Evolutionary conservation across 2,797 vertebrate species (phyloP), one percentile per base, ranked within the genome.

Genomic region (Otolemur crassicaudatus): DNA sequence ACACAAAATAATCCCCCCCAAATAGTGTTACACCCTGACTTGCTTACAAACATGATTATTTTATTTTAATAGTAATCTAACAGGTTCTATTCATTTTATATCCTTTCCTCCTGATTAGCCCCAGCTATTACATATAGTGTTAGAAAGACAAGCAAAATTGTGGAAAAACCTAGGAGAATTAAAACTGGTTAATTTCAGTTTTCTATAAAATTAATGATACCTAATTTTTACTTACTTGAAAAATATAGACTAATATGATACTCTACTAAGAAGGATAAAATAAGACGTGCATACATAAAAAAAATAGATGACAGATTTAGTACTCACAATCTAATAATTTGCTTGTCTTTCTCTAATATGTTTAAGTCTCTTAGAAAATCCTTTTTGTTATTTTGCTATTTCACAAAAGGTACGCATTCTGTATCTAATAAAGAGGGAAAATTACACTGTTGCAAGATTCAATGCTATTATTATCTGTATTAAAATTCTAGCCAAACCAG

Each of bases 381-480:
- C 40, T 95, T 90, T 97, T 84, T 72, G 56, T n/a, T 79, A 56
- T 91, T 93, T 94, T 53, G 94, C 49, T 96, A 1, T 91, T 77
- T 96, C 80, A 90, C 29, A 90, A 87, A 94, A 95, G 69, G 16
- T 58, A 94, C 40, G 90, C 86, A 93, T 94, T 97, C 94, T 86
- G 58, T 93, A 27, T 75, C 60, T 90, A 92, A 93, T 72, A 92
- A 84, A 88, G 73, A 87, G 19, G 34, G 11, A 81, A 96, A 97
- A 94, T 95, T 76, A 86, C 73, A 95, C 93, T 93, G 69, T 94
- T 95, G n/a, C 72, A 96, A 90, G 27, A 77, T 27, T 90, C 87
- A 70, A 29, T 95, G 90, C 93, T 94, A 29, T 93, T 96, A 97
- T 97, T 93, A 96, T 94, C 93, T 92, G 94, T 88, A 97, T 94